Evolutionary conservation across 2,797 vertebrate species (phyloP).

Genomic region (Macropus fuliginosus): DNA sequence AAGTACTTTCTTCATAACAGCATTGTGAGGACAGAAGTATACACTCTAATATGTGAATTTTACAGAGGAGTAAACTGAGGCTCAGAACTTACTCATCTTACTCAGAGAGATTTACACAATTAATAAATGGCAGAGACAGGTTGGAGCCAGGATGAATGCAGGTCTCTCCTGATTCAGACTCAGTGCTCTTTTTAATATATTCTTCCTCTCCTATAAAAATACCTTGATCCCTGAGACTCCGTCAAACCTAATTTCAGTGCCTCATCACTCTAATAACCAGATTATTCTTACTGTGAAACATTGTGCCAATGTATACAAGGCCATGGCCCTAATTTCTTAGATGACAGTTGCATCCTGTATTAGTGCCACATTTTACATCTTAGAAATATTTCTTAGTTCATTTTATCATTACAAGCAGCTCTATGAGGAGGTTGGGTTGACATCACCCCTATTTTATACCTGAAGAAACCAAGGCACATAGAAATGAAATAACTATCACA

Average conservation of each 20-base stretch:
- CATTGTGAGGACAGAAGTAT: background rate
- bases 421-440: background rate
- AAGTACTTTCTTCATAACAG: background rate
- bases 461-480: background rate
- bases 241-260: background rate
- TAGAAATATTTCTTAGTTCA: background rate
- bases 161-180: background rate
- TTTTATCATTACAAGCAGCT: background rate
- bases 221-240: background rate
- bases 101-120: background rate
- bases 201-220: background rate
- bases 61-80: background rate
- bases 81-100: background rate
- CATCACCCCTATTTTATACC: background rate
- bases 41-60: background rate
- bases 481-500: background rate
- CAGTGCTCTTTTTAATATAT: background rate
- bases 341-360: background rate
- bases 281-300: background rate
- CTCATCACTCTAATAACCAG: background rate
- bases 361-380: background rate
- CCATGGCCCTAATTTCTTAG: background rate
- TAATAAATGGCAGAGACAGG: background rate
- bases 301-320: background rate
- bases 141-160: background rate